Evolutionary conservation across 1,140 invertebrate genomes (phyloP).

Genomic region (Andricus grossulariae): DNA sequence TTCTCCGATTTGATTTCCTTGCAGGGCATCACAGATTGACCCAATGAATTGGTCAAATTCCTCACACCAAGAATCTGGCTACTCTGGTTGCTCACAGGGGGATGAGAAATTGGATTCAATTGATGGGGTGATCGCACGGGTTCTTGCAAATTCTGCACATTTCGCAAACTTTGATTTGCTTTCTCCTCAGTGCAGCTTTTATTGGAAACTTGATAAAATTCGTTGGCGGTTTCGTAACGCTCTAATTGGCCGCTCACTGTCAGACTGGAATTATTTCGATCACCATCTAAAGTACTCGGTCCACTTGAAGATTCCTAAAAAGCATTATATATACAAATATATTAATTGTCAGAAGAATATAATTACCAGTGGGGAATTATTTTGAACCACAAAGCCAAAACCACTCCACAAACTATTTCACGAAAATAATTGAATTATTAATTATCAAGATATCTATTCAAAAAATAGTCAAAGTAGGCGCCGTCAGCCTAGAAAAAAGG

Average conservation of each 20-base stretch:
- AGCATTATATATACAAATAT: background rate
- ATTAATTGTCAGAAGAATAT: background rate
- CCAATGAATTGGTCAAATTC: constrained; percentile 58
- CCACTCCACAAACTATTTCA: too few relatives aligned
- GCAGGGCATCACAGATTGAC: constrained; percentile 42
- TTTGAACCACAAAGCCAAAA: too few relatives aligned
- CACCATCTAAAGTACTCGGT: constrained; percentile 17
- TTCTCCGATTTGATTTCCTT: constrained; percentile 44
- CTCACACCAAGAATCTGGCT: constrained; percentile 69
- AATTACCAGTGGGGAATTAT: too few relatives aligned
- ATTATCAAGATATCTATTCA: too few relatives aligned
- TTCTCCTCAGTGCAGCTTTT: constrained; percentile 54
- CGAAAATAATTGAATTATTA: too few relatives aligned
- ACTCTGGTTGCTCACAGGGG: constrained; percentile 50
- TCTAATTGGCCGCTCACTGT: constrained; percentile 3
- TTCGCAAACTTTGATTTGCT: constrained; percentile 66
- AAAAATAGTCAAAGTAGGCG: too few relatives aligned
- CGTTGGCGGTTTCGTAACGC: constrained; percentile 50
- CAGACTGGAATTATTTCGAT: background rate
- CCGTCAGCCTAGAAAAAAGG: too few relatives aligned
- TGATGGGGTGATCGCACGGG: constrained; percentile 52
- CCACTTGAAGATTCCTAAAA: constrained; percentile 9
- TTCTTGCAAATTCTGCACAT: constrained; percentile 67
- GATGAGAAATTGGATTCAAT: constrained; percentile 41
- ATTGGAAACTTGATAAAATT: constrained; percentile 49